phyloP scores from a whole-genome alignment of 2,113 vertebrate species.

The Eulemur rufifrons region DNA sequence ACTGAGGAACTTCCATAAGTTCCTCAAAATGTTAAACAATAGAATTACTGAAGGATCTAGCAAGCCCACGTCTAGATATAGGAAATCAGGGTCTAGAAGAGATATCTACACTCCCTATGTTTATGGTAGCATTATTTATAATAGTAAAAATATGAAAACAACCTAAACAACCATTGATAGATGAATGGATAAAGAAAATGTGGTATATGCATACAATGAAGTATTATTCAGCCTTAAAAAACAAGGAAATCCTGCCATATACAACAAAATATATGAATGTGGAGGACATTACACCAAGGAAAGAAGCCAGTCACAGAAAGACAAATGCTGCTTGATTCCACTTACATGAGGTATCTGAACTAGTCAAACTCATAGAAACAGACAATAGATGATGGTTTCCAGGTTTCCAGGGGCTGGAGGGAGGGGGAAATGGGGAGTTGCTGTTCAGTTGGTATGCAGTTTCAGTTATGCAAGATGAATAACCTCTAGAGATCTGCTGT shows the following conservation, averaged over 20 bases:
- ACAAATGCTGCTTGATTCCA: background rate
- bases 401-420: background rate
- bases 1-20: no score
- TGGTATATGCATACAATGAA: background rate
- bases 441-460: background rate
- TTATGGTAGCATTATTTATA: background rate
- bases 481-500: background rate
- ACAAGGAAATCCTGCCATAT: background rate
- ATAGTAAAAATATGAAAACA: background rate
- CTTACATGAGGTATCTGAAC: background rate
- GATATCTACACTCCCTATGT: background rate
- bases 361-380: background rate
- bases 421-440: background rate
- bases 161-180: background rate
- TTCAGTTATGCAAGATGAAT: background rate
- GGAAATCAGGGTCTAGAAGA: background rate
- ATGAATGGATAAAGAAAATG: background rate
- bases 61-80: background rate
- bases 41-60: background rate
- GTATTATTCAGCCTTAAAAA: background rate
- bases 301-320: background rate
- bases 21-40: background rate
- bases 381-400: background rate
- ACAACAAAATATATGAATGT: background rate
- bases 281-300: background rate